Base-by-base conservation (phyloP, 2,797 vertebrate species). In the Macroramphosus scolopax region DNA sequence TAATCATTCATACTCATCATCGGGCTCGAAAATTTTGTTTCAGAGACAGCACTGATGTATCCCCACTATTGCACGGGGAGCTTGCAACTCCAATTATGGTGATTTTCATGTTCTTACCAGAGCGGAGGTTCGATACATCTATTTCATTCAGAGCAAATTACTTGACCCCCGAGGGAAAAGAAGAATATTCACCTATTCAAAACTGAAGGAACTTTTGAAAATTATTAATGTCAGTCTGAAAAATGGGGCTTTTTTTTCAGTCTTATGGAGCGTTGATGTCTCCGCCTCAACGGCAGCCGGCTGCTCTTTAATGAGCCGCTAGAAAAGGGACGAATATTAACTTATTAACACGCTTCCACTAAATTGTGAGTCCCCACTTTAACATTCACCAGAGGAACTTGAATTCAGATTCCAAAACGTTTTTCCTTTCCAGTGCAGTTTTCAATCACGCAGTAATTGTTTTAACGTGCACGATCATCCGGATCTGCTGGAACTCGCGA, bases 1-100 rank as follows among this genome's bases (percentile, higher is more conserved):
- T 80, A 83, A 88, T 79, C 77, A 83, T 87, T 86, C 68, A 85
- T 66, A 11, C 42, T 79, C 72, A 81, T 78, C 77, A 68, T 65
- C 67, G 44, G 54, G 63, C 63, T 33, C 16, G n/a, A n/a, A 25
- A 58, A 78, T 65, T 74, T 47, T 35, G 51, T 46, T 63, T 34
- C 65, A 61, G 67, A 68, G 63, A 63, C 71, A 54, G 68, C 44
- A 25, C 34, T 72, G 72, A 81, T 70, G 63, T 55, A 34, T 69
- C 34, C 16, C 29, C 37, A 40, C 44, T 54, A 35, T 24, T 46
- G 53, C 49, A 56, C 36, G 17, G 32, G 59, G 36, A 47, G 48
- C 60, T 63, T 32, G 52, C 56, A 62, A 60, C 74, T 79, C 50
- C 43, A 78, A 79, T 78, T 73, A 78, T 40, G 17, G 24, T 8